Base-by-base conservation (phyloP, 2,797 vertebrate genomes). In the Sebastes taczanowskii region DNA sequence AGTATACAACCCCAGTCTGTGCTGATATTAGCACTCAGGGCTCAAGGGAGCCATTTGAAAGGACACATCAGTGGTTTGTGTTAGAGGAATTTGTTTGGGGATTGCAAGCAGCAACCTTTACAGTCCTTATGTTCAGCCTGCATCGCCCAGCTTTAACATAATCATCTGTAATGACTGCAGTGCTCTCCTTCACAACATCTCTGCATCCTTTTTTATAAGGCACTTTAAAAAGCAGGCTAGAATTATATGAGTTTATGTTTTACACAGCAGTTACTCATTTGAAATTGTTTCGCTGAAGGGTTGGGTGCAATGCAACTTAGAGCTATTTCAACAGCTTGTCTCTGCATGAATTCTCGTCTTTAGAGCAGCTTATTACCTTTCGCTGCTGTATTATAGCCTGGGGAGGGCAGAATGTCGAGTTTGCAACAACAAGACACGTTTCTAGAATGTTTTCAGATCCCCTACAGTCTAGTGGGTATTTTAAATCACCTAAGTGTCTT, bases 331-430 rank as follows among this genome's bases (percentile, higher is more conserved):
- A 79, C 92, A 92, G 90, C 88, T 90, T 91, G 87, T 82, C 91
- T 90, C 89, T 81, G 89, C 88, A 84, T 91, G 88, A 88, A 87
- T 90, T 86, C 80, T 63, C 75, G 86, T 92, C 83, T 92, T 92
- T 86, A 90, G 80, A 91, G 83, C 78, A 62, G 86, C 86, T 88
- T 91, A 94, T 94, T 92, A 93, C 90, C 88, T 91, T 87, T 80
- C 42, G 52, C 83, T 82, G 85, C 69, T 87, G 77, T 83, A 83
- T 80, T 81, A 74, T 82, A 81, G 88, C 90, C 81, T 65, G 63
- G 77, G 86, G 85, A 90, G 68, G 80, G 73, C 71, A 84, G 77
- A 80, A 60, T 78, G 81, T 82, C 72, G 82, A 87, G 87, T 91
- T 89, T 91, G 89, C 84, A 85, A 77, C 82, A 86, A 77, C 78